These are phyloP conservation scores for Melangyna quadrimaculata DNA, from an alignment of 2,888 invertebrate species.

Conservation along the genomic window DNA sequence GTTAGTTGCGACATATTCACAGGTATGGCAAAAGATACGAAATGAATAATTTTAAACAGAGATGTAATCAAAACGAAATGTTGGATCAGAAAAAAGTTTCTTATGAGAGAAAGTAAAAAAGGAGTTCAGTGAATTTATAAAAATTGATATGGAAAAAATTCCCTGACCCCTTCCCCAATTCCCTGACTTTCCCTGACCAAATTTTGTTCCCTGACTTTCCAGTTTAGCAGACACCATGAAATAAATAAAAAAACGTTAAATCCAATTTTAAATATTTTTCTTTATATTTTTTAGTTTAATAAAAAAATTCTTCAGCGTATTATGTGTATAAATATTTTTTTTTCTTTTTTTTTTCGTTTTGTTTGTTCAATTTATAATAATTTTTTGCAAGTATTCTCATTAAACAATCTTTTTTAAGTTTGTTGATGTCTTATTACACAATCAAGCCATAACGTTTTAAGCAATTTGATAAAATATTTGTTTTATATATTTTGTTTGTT, in stretches of 20 bases:
- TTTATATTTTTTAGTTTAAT: conserved; percentile 74
- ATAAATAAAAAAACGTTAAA: background rate
- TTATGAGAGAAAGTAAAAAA: too few relatives aligned
- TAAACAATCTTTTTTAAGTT: conserved; percentile 66
- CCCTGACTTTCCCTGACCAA: too few relatives aligned
- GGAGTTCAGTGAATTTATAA: too few relatives aligned
- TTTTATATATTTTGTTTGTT: conserved; percentile 42
- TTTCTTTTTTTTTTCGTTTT: conserved; percentile 57
- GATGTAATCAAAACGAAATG: too few relatives aligned
- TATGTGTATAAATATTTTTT: conserved; percentile 74
- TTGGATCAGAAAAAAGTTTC: too few relatives aligned
- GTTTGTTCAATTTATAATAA: conserved; percentile 47
- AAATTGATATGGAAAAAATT: too few relatives aligned
- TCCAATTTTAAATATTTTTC: conserved; percentile 72
- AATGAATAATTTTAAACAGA: too few relatives aligned
- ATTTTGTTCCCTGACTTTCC: too few relatives aligned
- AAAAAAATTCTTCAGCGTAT: conserved; percentile 74
- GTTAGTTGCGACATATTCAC: too few relatives aligned
- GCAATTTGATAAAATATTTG: conserved; percentile 67
- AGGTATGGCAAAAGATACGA: too few relatives aligned
- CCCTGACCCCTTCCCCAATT: too few relatives aligned
- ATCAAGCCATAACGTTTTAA: conserved; percentile 73
- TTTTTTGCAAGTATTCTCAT: conserved; percentile 47
- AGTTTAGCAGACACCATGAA: too few relatives aligned
- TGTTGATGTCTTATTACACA: conserved; percentile 71